phyloP scores from a whole-genome alignment of 2,888 invertebrate species.

The Anoplius nigerrimus region DNA sequence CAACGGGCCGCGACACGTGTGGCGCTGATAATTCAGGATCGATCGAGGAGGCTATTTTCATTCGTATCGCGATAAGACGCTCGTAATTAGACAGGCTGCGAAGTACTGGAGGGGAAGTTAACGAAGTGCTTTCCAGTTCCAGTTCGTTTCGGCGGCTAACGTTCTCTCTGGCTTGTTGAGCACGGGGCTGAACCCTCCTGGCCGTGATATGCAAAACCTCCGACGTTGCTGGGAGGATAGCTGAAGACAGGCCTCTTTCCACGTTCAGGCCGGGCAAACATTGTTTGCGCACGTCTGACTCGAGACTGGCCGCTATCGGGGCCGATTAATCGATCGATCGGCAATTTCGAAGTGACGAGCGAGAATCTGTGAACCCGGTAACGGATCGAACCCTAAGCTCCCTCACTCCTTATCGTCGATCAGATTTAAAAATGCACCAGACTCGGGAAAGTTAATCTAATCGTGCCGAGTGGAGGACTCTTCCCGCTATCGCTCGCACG shows the following conservation, averaged over 20 bases:
- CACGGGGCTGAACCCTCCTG: background rate
- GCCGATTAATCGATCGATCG: too few species aligned
- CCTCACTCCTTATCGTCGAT: too few species aligned
- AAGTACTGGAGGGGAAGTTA: constrained; percentile 55
- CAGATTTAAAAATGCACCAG: constrained; percentile 13
- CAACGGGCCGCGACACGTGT: background rate
- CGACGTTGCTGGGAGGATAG: background rate
- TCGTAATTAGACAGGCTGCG: constrained; percentile 60
- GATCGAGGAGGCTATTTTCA: constrained; percentile 33
- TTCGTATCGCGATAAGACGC: constrained; percentile 38
- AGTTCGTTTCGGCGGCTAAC: constrained; percentile 1
- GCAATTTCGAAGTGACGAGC: too few species aligned
- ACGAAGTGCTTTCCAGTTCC: constrained; percentile 42
- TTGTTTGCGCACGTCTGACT: too few species aligned
- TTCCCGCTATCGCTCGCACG: constrained; percentile 40
- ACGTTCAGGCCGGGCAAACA: too few species aligned
- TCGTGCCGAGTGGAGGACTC: constrained; percentile 31
- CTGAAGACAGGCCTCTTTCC: too few species aligned
- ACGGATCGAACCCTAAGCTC: too few species aligned
- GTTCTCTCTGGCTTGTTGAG: background rate
- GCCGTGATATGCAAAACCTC: constrained; percentile 4
- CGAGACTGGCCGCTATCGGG: too few species aligned
- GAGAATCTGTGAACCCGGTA: too few species aligned
- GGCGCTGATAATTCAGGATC: background rate
- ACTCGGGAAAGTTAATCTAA: constrained; percentile 43